phyloP scores from a whole-genome alignment of 1,140 invertebrate species.

The Brachionus koreanus region DNA sequence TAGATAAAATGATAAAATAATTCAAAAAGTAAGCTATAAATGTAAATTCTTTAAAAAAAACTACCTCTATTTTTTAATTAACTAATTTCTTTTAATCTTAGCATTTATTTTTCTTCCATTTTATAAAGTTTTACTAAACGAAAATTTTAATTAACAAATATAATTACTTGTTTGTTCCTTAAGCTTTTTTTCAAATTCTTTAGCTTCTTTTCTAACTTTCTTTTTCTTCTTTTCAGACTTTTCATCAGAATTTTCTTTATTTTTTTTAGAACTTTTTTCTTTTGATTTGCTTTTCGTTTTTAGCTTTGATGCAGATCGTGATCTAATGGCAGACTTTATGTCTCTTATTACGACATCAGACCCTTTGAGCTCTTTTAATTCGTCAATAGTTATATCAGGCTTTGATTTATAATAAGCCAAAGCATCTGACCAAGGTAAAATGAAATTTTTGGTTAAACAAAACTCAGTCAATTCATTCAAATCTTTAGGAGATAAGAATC shows the following conservation, averaged over 20 bases:
- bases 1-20: background rate
- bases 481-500: background rate
- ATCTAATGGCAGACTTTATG: background rate
- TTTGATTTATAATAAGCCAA: constrained; percentile 16
- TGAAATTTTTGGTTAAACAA: constrained; percentile 21
- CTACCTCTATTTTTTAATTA: too few relatives aligned
- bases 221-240: background rate
- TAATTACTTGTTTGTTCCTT: background rate
- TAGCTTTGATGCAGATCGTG: background rate
- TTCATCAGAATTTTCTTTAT: background rate
- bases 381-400: background rate
- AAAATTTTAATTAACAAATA: background rate
- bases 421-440: constrained; percentile 2
- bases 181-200: background rate
- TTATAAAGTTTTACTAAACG: background rate
- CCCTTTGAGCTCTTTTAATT: constrained; percentile 13
- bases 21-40: too few relatives aligned
- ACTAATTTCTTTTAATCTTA: too few relatives aligned
- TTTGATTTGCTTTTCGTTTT: background rate
- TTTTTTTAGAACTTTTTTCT: background rate
- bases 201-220: background rate
- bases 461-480: constrained; percentile 7
- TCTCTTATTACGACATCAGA: background rate
- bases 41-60: too few relatives aligned
- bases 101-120: too few relatives aligned